These are phyloP conservation scores for Acanthosepion esculentum DNA, from an alignment of 2,888 invertebrate species.

Conservation along the genomic window DNA sequence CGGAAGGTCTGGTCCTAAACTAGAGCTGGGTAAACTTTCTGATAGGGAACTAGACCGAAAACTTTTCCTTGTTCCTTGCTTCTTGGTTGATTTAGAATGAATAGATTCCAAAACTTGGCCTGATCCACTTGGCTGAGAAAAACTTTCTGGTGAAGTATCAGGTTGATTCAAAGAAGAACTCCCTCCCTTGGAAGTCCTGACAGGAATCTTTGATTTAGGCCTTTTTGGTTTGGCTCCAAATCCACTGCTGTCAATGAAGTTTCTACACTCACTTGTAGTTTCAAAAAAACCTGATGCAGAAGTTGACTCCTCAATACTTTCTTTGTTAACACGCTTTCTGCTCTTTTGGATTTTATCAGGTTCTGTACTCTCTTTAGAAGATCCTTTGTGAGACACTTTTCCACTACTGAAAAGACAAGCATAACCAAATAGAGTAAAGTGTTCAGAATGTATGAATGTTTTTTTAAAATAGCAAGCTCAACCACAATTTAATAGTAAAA, in stretches of 20 bases:
- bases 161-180: constrained; percentile 35
- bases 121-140: constrained; percentile 45
- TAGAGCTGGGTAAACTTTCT: constrained; percentile 35
- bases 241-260: constrained; percentile 36
- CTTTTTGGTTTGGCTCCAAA: constrained; percentile 47
- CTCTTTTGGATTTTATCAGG: constrained; percentile 45
- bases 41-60: constrained; percentile 24
- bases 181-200: constrained; percentile 34
- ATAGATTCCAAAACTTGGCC: constrained; percentile 40
- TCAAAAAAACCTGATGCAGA: constrained; percentile 36
- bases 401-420: constrained; percentile 22
- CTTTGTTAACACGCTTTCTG: constrained; percentile 46
- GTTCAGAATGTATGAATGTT: neutral
- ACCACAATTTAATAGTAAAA: neutral
- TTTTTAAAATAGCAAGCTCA: neutral
- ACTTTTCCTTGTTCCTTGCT: constrained; percentile 45
- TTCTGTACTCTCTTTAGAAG: constrained; percentile 39
- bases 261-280: constrained; percentile 35
- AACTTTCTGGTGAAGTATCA: neutral
- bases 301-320: constrained; percentile 42
- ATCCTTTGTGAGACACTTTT: constrained; percentile 39
- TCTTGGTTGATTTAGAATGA: constrained; percentile 41
- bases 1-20: constrained; percentile 35
- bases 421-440: neutral
- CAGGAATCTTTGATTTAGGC: constrained; percentile 43